phyloP scores from a whole-genome alignment of 2,797 vertebrate genomes.

The Poeciliopsis infans region DNA sequence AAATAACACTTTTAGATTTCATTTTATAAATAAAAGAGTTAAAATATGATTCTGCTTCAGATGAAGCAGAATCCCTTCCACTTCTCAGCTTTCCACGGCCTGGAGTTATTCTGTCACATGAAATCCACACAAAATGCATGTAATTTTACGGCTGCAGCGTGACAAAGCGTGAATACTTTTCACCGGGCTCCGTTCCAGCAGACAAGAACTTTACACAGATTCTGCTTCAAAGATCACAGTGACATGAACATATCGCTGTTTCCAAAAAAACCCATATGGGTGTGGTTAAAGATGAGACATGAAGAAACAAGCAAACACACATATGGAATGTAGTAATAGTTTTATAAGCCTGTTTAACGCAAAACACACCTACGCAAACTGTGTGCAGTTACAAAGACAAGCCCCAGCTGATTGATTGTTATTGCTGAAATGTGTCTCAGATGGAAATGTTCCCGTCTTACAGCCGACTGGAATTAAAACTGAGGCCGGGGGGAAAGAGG shows the following conservation, averaged over 20 bases:
- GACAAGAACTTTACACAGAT: neutral
- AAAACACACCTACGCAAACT: slow-evolving; percentile 57
- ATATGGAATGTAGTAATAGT: slow-evolving; percentile 67
- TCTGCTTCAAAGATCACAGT: slow-evolving; percentile 7
- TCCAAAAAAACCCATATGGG: slow-evolving; percentile 56
- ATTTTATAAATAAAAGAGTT: neutral
- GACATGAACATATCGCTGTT: slow-evolving; percentile 18
- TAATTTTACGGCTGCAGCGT: neutral
- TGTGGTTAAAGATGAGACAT: slow-evolving; percentile 58
- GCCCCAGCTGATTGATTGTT: slow-evolving; percentile 60
- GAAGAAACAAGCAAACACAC: slow-evolving; percentile 64
- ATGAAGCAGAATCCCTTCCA: no score
- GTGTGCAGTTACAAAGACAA: slow-evolving; percentile 50
- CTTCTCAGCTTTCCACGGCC: neutral
- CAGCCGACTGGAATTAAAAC: slow-evolving; percentile 42
- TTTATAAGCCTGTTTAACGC: slow-evolving; percentile 61
- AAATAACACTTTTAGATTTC: neutral
- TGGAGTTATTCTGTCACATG: neutral
- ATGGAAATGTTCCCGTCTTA: slow-evolving; percentile 37
- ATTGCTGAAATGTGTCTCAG: slow-evolving; percentile 24
- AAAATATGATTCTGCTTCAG: neutral
- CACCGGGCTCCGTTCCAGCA: neutral
- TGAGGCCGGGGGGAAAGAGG: neutral
- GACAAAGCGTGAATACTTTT: neutral
- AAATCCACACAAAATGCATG: neutral